Conservation (phyloP, 2,113 vertebrate genomes). For the Onychostoma macrolepis region DNA sequence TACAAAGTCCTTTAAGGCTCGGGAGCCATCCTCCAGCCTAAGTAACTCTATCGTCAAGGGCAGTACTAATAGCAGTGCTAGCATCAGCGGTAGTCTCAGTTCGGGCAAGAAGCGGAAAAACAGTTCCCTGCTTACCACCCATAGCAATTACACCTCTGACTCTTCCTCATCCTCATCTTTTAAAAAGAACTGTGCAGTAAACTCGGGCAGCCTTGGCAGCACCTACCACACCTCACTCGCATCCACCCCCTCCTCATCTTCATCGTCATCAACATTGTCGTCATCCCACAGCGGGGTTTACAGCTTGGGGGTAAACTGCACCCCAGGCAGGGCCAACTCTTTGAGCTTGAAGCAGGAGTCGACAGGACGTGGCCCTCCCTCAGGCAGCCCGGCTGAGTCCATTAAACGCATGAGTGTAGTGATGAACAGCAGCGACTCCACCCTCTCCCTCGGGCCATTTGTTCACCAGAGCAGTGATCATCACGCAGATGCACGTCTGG, state of each 20-base stretch:
- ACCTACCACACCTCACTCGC: conserved; percentile 81
- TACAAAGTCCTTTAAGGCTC: conserved; percentile 87
- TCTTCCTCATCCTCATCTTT: conserved; percentile 84
- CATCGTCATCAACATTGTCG: conserved; percentile 67
- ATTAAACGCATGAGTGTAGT: conserved; percentile 99
- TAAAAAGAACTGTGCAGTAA: conserved; percentile 91
- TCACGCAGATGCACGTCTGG: conserved; percentile 86
- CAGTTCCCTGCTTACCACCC: conserved; percentile 82
- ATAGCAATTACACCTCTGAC: conserved; percentile 83
- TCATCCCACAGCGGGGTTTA: conserved; percentile 82
- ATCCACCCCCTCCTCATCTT: conserved; percentile 65
- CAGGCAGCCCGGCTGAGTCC: conserved; percentile 89
- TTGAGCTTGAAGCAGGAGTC: conserved; percentile 87
- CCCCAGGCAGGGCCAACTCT: conserved; percentile 84
- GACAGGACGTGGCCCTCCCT: conserved; percentile 83
- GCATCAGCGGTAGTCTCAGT: conserved; percentile 79
- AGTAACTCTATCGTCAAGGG: conserved; percentile 68
- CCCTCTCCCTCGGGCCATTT: conserved; percentile 94
- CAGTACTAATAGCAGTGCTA: conserved; percentile 74
- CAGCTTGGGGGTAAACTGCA: conserved; percentile 85
- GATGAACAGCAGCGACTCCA: conserved; percentile 96
- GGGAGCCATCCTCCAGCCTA: conserved; percentile 78
- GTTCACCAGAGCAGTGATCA: conserved; percentile 87
- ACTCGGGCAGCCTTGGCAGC: conserved; percentile 86
- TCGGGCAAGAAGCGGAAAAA: conserved; percentile 96